Percentiles rank a stretch among this genome's conserved stretches.
Conservation (phyloP, 1,140 invertebrate species). For the Cephus cinctus region DNA sequence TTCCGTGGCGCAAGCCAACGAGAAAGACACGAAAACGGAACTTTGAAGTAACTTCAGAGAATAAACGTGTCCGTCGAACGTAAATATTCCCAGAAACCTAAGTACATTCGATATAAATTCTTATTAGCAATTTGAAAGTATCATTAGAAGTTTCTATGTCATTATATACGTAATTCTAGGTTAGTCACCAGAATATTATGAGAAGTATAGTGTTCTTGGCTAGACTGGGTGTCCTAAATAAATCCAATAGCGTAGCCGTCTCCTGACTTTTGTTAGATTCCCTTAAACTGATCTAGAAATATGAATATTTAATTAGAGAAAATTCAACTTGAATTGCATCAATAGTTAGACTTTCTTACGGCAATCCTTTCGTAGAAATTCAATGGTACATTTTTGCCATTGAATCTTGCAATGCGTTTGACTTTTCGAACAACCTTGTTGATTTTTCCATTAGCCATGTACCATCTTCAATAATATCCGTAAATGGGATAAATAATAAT, state of each 20-base stretch:
- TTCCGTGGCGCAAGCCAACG: conserved; percentile 67
- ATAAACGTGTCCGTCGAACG: conserved; percentile 70
- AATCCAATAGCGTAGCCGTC: conserved; percentile 54
- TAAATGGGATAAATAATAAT: conserved; percentile 4
- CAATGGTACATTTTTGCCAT: conserved; percentile 36
- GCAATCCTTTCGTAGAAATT: conserved; percentile 37
- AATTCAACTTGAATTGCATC: neutral
- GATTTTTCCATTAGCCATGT: conserved; percentile 41
- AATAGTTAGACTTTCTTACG: conserved; percentile 29
- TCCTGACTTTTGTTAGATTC: conserved; percentile 34
- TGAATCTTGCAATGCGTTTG: conserved; percentile 43
- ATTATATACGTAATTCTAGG: too few species aligned
- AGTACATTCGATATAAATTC: conserved; percentile 14
- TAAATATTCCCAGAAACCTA: conserved; percentile 62
- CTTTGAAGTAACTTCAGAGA: conserved; percentile 64
- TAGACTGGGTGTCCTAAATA: conserved; percentile 60
- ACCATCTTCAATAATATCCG: too few species aligned
- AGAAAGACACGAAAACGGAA: conserved; percentile 70
- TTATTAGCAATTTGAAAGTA: too few species aligned
- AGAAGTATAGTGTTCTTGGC: conserved; percentile 60
- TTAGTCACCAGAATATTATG: conserved; percentile 57
- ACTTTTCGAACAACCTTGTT: conserved; percentile 47
- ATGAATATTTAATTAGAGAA: conserved; percentile 3
- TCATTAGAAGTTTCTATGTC: too few species aligned
- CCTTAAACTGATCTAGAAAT: conserved; percentile 38